Conservation (phyloP, 1,140 invertebrate species). For the Drosophila mauritiana region DNA sequence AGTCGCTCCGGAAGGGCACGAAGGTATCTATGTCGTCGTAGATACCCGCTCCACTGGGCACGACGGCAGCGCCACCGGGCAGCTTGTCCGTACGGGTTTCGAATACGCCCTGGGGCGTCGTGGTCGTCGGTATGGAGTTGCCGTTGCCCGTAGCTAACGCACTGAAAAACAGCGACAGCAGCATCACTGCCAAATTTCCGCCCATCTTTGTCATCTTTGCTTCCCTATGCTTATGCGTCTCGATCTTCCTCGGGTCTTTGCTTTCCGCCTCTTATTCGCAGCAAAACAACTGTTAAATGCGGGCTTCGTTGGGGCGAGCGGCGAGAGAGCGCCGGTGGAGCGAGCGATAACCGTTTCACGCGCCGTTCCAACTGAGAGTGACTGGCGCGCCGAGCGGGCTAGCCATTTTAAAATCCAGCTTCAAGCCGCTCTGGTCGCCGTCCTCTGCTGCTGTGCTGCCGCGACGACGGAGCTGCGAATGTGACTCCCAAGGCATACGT, state of each 20-base stretch:
- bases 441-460: constrained; percentile 3
- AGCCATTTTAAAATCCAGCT: constrained; percentile 77
- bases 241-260: constrained; percentile 33
- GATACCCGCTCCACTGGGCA: constrained; percentile 13
- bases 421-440: constrained; percentile 21
- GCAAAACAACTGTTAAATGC: constrained; percentile 53
- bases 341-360: constrained; percentile 60
- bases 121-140: constrained; percentile 61
- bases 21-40: constrained; percentile 85
- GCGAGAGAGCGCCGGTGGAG: constrained; percentile 4
- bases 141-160: constrained; percentile 23
- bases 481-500: constrained; percentile 38
- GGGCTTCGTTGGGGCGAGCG: constrained; percentile 2
- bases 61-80: constrained; percentile 11
- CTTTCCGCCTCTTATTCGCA: constrained; percentile 31
- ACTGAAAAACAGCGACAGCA: constrained; percentile 33
- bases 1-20: constrained; percentile 86
- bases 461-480: constrained; percentile 1
- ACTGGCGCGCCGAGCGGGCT: constrained; percentile 47
- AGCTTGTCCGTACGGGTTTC: constrained; percentile 63
- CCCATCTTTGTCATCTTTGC: constrained; percentile 49
- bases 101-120: constrained; percentile 70
- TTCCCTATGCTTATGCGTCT: constrained; percentile 28
- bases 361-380: constrained; percentile 69
- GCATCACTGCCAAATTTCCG: constrained; percentile 27